Evolutionary conservation across 1,140 invertebrate species (phyloP).

Genomic region (Kradibia gibbosae): DNA sequence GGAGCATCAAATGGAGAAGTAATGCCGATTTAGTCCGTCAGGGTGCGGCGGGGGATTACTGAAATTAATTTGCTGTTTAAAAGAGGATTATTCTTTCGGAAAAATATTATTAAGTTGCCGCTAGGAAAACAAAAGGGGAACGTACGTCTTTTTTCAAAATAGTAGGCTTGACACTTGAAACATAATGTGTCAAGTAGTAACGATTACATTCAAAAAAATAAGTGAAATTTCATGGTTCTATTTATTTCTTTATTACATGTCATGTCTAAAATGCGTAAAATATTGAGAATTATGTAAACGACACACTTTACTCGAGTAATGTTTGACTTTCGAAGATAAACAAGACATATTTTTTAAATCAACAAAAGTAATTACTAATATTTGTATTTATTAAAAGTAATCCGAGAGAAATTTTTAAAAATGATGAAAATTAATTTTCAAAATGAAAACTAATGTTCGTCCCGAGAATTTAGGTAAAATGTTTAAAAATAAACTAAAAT

Average conservation of each 20-base stretch:
- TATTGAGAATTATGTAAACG: background rate
- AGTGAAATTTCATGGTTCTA: background rate
- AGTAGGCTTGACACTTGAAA: background rate
- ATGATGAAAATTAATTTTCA: background rate
- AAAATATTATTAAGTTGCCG: constrained; percentile 18
- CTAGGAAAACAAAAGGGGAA: background rate
- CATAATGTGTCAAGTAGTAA: too few species aligned
- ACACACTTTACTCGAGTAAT: background rate
- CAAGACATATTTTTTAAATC: background rate
- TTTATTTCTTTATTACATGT: background rate
- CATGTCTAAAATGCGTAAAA: background rate
- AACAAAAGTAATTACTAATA: background rate
- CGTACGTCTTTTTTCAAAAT: background rate
- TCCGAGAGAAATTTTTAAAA: background rate
- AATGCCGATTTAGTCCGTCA: background rate
- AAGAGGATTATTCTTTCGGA: constrained; percentile 33
- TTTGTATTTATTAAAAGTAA: background rate
- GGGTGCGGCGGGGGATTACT: constrained; percentile 11
- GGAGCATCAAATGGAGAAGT: background rate
- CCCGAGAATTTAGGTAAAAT: background rate
- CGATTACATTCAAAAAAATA: background rate
- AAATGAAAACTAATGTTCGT: background rate
- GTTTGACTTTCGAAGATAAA: background rate
- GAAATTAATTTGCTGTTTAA: constrained; percentile 17
- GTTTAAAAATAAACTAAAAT: background rate